Percentiles rank a stretch among this genome's conserved stretches.
phyloP scores from a whole-genome alignment of 2,888 invertebrate species.

The Tubulanus polymorphus region DNA sequence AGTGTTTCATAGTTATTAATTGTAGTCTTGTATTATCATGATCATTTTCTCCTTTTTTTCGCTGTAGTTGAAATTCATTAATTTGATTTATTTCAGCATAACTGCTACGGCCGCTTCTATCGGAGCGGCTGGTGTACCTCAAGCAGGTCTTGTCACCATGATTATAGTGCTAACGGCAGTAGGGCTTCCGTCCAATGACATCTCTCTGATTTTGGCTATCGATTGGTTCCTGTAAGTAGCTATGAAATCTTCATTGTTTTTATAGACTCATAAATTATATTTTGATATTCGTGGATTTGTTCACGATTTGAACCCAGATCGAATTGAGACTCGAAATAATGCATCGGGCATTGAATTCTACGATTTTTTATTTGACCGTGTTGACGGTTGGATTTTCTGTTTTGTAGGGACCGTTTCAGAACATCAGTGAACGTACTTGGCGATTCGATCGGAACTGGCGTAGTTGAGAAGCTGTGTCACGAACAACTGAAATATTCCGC shows the following conservation, averaged over 20 bases:
- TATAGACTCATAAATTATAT: not conserved
- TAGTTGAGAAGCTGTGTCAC: too few relatives aligned
- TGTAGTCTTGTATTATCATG: too few relatives aligned
- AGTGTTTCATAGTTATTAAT: too few relatives aligned
- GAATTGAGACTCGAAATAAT: too few relatives aligned
- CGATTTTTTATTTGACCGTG: too few relatives aligned
- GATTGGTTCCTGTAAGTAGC: slow-evolving; percentile 56
- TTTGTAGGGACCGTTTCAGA: slow-evolving; percentile 61
- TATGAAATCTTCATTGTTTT: not conserved
- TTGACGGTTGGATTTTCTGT: too few relatives aligned
- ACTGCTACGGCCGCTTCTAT: slow-evolving; percentile 96
- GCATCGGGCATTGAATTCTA: too few relatives aligned
- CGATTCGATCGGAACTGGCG: slow-evolving; percentile 85
- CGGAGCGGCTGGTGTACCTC: slow-evolving; percentile 95
- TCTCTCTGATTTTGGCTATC: slow-evolving; percentile 56
- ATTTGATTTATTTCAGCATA: slow-evolving; percentile 63
- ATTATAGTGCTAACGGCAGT: slow-evolving; percentile 56
- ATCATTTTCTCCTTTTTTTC: too few relatives aligned
- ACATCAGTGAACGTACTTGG: slow-evolving; percentile 82
- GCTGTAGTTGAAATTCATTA: not conserved
- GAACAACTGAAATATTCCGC: too few relatives aligned
- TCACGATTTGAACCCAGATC: too few relatives aligned
- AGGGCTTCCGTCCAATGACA: slow-evolving; percentile 55
- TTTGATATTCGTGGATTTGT: too few relatives aligned
- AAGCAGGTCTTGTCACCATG: slow-evolving; percentile 92